Base-by-base conservation (phyloP, 2,113 vertebrate species). In the Tachysurus fulvidraco region DNA sequence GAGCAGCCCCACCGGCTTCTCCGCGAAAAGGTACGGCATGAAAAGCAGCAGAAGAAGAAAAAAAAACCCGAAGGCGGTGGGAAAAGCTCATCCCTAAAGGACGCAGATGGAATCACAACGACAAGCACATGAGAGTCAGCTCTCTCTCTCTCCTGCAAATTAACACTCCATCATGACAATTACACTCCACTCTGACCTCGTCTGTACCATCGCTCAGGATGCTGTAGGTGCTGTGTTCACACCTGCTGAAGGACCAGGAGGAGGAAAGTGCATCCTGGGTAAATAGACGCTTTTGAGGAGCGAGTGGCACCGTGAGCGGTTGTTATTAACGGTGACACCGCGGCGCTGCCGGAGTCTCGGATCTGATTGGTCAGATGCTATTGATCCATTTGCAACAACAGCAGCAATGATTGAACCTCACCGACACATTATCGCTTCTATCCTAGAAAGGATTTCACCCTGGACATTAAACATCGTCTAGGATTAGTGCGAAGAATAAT, bases 51-150 rank as follows among this genome's bases (percentile, higher is more conserved):
- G 16, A 28, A 28, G 16, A 11, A 11, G 16, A 28, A 28, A 46
- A 67, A 17, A 13, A 28, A n/a, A 17, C 14, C 0, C 7, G 21
- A 30, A 6, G 78, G 52, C 55, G 23, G 85, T 73, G 85, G 69
- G 80, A 64, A 59, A 65, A 77, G 59, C 11, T 10, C 81, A 54
- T 79, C 79, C 54, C 41, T 52, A 44, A 60, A 86, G 55, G 85
- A 86, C 8, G 78, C 44, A 16, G 69, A 36, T 71, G 7, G 81
- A 83, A 87, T 87, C 81, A 54, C 81, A 87, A 87, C 14, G 21
- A 83, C 12, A 44, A 54, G 25, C 55, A 23, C 71, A 36, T 64
- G 73, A 79, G 73, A 17, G 71, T 19, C 80, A 10, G 52, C 44
- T 4, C 69, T 25, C 62, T 4, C 69, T 25, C 52, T 60, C 21